Conservation (phyloP, 37 sponge, comb jelly and placozoan species). For the Eunapius fragilis region DNA sequence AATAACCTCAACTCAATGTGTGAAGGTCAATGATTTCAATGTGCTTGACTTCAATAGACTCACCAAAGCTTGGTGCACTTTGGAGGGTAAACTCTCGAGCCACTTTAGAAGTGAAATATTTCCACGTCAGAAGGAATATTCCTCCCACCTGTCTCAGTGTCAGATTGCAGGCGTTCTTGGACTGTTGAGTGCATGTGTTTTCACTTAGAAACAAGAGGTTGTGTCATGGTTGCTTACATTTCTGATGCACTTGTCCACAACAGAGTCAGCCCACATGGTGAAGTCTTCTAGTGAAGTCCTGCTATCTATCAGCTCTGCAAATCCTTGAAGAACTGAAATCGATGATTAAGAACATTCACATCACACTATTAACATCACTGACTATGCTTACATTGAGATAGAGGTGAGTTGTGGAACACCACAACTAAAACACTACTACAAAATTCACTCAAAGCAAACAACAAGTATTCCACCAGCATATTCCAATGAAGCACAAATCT, state of each 20-base stretch:
- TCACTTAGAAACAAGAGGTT: not conserved
- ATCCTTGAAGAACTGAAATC: slow-evolving; percentile 65
- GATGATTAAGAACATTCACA: not conserved
- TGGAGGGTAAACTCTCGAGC: slow-evolving; percentile 74
- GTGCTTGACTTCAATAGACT: slow-evolving; percentile 1
- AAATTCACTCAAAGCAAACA: too few relatives aligned
- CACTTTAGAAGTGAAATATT: slow-evolving; percentile 77
- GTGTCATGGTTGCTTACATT: slow-evolving; percentile 12
- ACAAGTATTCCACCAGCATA: not conserved
- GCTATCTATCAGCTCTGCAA: slow-evolving; percentile 25
- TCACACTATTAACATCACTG: too few relatives aligned
- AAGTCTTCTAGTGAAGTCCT: slow-evolving; percentile 64
- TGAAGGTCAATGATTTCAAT: too few relatives aligned
- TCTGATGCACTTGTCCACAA: slow-evolving; percentile 41
- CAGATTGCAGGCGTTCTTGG: not conserved
- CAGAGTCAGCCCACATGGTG: slow-evolving; percentile 52
- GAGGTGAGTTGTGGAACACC: too few relatives aligned
- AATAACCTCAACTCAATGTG: too few relatives aligned
- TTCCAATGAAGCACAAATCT: too few relatives aligned
- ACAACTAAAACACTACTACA: not conserved
- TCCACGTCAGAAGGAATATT: slow-evolving; percentile 74
- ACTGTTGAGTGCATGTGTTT: not conserved
- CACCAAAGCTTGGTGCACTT: slow-evolving; percentile 86
- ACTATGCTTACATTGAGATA: too few relatives aligned
- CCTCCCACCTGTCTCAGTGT: slow-evolving; percentile 10